Percentiles rank a stretch among this genome's conserved stretches.
Conservation (phyloP, 2,797 vertebrate genomes). For the Pseudocheirus occidentalis region DNA sequence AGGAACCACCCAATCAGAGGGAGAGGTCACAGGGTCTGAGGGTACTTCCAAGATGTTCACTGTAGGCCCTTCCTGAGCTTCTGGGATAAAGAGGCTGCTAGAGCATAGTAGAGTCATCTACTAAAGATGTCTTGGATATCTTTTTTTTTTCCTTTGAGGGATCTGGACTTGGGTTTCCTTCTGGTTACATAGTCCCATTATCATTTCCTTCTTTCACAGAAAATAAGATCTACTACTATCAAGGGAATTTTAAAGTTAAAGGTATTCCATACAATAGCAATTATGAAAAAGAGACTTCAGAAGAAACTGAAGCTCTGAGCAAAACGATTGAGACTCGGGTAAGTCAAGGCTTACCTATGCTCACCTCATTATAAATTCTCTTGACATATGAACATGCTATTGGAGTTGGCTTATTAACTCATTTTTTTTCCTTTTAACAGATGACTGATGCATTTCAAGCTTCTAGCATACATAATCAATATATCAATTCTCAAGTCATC, state of each 20-base stretch:
- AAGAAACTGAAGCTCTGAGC: slow-evolving; percentile 82
- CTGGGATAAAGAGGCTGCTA: background rate
- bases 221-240: slow-evolving; percentile 80
- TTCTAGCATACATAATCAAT: slow-evolving; percentile 72
- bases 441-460: slow-evolving; percentile 74
- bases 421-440: slow-evolving; percentile 67
- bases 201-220: slow-evolving; percentile 76
- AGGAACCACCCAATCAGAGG: background rate
- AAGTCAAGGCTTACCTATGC: slow-evolving; percentile 55
- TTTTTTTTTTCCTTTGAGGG: background rate
- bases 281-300: slow-evolving; percentile 82
- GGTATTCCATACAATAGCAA: slow-evolving; percentile 68
- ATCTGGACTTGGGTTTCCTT: slow-evolving; percentile 17
- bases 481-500: slow-evolving; percentile 76
- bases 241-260: slow-evolving; percentile 80
- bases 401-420: slow-evolving; percentile 33
- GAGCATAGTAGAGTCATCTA: background rate
- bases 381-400: slow-evolving; percentile 33
- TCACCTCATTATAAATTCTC: slow-evolving; percentile 37
- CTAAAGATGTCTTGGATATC: background rate
- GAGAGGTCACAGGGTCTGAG: background rate
- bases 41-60: background rate
- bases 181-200: slow-evolving; percentile 43
- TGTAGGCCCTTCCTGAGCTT: background rate
- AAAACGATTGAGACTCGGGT: slow-evolving; percentile 83